Base-by-base conservation (phyloP, 2,888 invertebrate genomes). In the Resseliella maxima region DNA sequence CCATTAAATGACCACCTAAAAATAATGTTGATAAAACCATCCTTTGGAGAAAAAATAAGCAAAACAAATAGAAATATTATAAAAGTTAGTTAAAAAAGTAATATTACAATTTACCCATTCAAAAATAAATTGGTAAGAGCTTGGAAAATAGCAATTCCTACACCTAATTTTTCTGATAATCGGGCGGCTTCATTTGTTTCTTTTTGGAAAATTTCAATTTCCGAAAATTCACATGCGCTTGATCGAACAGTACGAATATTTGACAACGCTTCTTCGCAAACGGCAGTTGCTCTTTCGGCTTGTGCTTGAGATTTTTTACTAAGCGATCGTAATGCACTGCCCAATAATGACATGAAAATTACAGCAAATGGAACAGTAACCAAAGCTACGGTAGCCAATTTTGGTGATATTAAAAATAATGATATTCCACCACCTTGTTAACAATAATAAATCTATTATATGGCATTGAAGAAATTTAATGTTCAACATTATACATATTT, bases 181-280 rank as follows among this genome's bases (percentile, higher is more conserved):
- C 91, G 90, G 8, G 95, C 94, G 0, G 97, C 95, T 86, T 93
- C 91, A 35, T 95, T 93, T 0, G 97, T 94, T 91, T 99, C 97
- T 50, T 92, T 90, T 41, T 93, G 92, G 91, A 95, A 97, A 89
- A 94, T 91, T 87, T 93, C 92, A 87, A 93, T 92, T 90, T 99
- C 99, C 87, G 94, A 94, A 87, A 95, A 94, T 90, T 99, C 99
- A 92, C 97, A 97, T 0, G 98, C 98, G 92, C 98, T 98, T 21
- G 98, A 96, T 88, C 98, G 92, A 0, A 99, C 99, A 0, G 98
- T 99, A 86, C 98, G 93, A 88, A 99, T 96, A 91, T 99, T 99
- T 54, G 96, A 94, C 86, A 99, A 92, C 1, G 98, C 98, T 91
- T 99, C 99, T 90, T 98, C 98, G 21, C 97, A 97, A 54, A 98